These are phyloP conservation scores for Oxyteleia sp. DNA, from an alignment of 2,888 invertebrate genomes.

Conservation along the genomic window DNA sequence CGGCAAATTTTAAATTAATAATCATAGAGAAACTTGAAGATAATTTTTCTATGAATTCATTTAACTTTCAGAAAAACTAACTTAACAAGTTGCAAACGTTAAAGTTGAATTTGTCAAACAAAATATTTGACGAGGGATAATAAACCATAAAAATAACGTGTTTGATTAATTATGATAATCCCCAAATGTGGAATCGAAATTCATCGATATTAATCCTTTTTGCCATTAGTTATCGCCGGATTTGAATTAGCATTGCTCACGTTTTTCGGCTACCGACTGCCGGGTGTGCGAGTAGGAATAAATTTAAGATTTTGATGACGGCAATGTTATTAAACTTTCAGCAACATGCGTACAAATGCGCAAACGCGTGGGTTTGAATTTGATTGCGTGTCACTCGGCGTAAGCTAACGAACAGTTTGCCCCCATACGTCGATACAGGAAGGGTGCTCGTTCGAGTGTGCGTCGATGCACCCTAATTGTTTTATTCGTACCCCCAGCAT, in stretches of 20 bases:
- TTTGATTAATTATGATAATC: conserved; percentile 1
- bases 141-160: too few species aligned
- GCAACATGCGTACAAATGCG: conserved; percentile 65
- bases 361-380: conserved; percentile 74
- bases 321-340: conserved; percentile 67
- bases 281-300: conserved; percentile 28
- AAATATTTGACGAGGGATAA: too few species aligned
- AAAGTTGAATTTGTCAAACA: too few species aligned
- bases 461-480: conserved; percentile 86
- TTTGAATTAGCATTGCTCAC: conserved; percentile 17
- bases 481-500: conserved; percentile 84
- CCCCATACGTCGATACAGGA: conserved; percentile 76
- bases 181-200: too few species aligned
- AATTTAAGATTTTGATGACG: conserved; percentile 44
- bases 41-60: too few species aligned
- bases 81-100: too few species aligned
- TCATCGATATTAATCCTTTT: too few species aligned
- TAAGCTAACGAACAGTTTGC: conserved; percentile 76
- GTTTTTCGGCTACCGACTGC: conserved; percentile 17
- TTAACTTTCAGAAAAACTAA: too few species aligned
- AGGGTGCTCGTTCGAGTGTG: conserved; percentile 86
- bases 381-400: conserved; percentile 75
- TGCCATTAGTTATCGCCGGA: not conserved
- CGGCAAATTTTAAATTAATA: too few species aligned
- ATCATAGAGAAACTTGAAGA: too few species aligned